These are phyloP conservation scores for Acronicta leporina DNA, from an alignment of 2,888 invertebrate species.

Conservation along the genomic window DNA sequence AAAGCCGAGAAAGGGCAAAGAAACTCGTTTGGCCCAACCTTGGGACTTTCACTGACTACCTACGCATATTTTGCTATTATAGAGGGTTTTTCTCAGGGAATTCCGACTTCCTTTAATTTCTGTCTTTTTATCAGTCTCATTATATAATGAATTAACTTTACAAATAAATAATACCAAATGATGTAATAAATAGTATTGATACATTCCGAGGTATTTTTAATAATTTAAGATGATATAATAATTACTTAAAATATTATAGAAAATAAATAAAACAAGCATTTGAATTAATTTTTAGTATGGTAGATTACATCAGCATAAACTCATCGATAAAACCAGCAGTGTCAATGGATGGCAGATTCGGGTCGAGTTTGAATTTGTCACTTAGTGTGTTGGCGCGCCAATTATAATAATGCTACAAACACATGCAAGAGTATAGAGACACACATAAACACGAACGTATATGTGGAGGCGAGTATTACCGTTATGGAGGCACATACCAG, in stretches of 20 bases:
- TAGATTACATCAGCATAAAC: no score
- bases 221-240: no score
- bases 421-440: conserved; percentile 60
- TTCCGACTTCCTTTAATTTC: conserved; percentile 42
- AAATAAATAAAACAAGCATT: no score
- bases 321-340: conserved; percentile 33
- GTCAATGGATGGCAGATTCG: conserved; percentile 69
- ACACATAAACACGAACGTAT: conserved; percentile 64
- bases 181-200: neutral
- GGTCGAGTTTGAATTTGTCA: conserved; percentile 81
- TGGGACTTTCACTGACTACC: conserved; percentile 87
- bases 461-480: conserved; percentile 86
- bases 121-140: conserved; percentile 23
- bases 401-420: conserved; percentile 76
- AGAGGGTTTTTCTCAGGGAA: conserved; percentile 36
- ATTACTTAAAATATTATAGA: no score
- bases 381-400: conserved; percentile 73
- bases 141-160: neutral
- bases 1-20: conserved; percentile 88
- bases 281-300: no score
- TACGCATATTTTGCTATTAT: conserved; percentile 74
- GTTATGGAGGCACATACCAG: conserved; percentile 88
- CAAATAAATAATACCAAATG: no score
- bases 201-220: no score
- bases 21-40: conserved; percentile 86